Evolutionary conservation across 2,113 vertebrate genomes (phyloP).

Genomic region (Chunga burmeisteri): DNA sequence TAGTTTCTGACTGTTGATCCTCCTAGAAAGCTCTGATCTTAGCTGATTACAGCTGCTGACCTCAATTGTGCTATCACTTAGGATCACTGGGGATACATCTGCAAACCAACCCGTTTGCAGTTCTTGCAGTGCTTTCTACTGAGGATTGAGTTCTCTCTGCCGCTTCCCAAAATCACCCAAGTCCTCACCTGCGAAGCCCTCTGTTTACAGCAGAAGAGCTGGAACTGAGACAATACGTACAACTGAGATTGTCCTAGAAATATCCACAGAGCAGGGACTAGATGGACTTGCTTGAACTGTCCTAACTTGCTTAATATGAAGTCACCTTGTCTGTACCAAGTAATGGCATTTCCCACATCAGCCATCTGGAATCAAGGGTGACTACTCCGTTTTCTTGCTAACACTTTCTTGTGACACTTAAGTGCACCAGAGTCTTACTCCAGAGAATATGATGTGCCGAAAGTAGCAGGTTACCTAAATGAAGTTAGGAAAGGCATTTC

Average conservation of each 20-base stretch:
- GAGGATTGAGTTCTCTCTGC: not conserved
- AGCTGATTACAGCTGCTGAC: not conserved
- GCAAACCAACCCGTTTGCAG: accelerated
- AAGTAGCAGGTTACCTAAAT: not conserved
- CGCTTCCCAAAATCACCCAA: not conserved
- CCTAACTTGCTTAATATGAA: not conserved
- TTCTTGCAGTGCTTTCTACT: not conserved
- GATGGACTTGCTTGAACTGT: not conserved
- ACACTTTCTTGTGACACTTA: not conserved
- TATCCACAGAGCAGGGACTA: not conserved
- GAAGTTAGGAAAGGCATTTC: not conserved
- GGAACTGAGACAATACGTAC: too few relatives aligned
- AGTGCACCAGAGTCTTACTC: not conserved
- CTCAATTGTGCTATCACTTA: not conserved
- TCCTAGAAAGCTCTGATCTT: not conserved
- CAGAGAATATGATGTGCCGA: not conserved
- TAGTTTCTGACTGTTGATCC: not conserved
- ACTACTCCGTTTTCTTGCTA: not conserved
- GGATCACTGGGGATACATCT: not conserved
- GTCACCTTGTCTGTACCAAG: not conserved
- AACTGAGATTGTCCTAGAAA: not conserved
- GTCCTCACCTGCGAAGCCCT: not conserved
- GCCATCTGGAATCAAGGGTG: not conserved
- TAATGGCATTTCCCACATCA: not conserved
- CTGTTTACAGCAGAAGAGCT: not conserved